Conservation (phyloP, 37 sponge, comb jelly and placozoan genomes). For the Sycon ciliatum region DNA sequence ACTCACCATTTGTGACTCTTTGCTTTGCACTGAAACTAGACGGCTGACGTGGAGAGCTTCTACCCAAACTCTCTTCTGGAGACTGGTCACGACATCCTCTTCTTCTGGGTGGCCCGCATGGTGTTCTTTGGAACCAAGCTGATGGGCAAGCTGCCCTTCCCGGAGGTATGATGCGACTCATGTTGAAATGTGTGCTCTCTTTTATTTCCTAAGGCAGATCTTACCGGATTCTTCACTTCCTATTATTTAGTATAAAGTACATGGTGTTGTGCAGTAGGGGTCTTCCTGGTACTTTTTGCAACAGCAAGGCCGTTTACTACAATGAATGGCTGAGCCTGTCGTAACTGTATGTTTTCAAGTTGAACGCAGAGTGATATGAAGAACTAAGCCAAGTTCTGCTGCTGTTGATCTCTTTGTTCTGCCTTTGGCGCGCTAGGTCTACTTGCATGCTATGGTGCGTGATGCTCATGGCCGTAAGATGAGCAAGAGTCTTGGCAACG, state of each 20-base stretch:
- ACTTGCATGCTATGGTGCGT: constrained; percentile 90
- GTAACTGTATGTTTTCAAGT: no score
- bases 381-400: no score
- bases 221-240: no score
- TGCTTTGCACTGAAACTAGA: no score
- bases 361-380: no score
- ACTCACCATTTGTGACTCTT: no score
- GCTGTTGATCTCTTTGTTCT: no score
- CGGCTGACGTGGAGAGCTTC: constrained; percentile 60
- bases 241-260: no score
- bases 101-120: constrained; percentile 99
- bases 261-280: no score
- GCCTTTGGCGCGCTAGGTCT: constrained; percentile 51
- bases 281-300: no score
- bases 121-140: constrained; percentile 86
- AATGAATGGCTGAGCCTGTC: not conserved
- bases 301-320: not conserved
- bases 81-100: constrained; percentile 97
- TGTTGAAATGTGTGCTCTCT: no score
- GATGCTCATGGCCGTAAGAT: constrained; percentile 98
- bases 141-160: constrained; percentile 77
- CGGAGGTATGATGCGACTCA: constrained; percentile 41
- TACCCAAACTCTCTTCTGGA: constrained; percentile 84
- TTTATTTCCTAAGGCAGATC: no score
- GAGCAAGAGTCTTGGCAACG: constrained; percentile 97